Percentiles rank a stretch among this genome's conserved stretches.
These are phyloP conservation scores for Coptotermes formosanus DNA, from an alignment of 1,140 invertebrate genomes.

Conservation along the genomic window DNA sequence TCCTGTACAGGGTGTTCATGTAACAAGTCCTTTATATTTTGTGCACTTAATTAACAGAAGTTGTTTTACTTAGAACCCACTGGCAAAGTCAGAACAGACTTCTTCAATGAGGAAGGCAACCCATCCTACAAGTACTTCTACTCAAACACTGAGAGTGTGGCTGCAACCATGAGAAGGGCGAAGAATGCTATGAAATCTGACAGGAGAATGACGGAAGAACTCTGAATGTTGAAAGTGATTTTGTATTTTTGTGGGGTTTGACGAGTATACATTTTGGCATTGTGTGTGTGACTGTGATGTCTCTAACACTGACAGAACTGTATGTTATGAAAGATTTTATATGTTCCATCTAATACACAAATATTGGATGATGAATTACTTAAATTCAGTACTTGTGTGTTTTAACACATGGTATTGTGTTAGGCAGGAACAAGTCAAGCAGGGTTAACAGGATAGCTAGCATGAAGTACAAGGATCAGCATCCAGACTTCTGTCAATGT, in stretches of 20 bases:
- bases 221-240: neutral
- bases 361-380: too few species aligned
- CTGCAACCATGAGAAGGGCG: constrained; percentile 50
- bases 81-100: constrained; percentile 51
- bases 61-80: constrained; percentile 45
- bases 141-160: constrained; percentile 52
- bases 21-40: constrained; percentile 8
- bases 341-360: too few species aligned
- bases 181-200: neutral
- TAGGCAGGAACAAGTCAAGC: too few species aligned
- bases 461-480: too few species aligned
- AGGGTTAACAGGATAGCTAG: too few species aligned
- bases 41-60: neutral
- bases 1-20: neutral
- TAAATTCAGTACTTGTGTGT: too few species aligned
- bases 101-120: constrained; percentile 57
- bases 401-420: too few species aligned
- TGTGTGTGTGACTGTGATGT: too few species aligned
- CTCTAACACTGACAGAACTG: too few species aligned
- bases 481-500: too few species aligned
- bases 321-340: too few species aligned
- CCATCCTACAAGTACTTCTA: constrained; percentile 61
- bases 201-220: neutral
- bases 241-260: neutral
- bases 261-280: too few species aligned